Conservation (phyloP, 2,113 vertebrate genomes). For the Lophotis ruficrista region DNA sequence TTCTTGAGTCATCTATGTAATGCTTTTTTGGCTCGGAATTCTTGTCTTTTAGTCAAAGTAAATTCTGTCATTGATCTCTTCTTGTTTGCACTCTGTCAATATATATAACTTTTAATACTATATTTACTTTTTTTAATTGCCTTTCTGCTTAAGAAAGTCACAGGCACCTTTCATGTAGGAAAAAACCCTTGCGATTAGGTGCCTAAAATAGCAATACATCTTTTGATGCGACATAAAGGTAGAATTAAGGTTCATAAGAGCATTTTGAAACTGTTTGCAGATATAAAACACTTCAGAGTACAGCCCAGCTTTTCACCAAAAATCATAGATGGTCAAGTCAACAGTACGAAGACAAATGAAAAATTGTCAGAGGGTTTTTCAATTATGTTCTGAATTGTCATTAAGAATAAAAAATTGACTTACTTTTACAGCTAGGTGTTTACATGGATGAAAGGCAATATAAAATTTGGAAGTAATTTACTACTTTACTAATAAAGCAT, state of each 20-base stretch:
- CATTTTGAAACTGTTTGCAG: neutral
- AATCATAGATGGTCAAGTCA: neutral
- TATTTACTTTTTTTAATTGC: neutral
- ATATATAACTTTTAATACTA: neutral
- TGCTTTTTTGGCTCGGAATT: neutral
- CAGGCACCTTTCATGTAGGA: neutral
- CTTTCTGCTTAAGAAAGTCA: neutral
- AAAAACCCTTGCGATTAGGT: neutral
- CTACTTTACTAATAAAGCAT: neutral
- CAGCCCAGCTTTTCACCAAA: neutral
- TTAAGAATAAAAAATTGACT: neutral
- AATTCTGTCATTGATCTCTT: neutral
- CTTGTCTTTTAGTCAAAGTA: neutral
- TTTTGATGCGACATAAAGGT: neutral
- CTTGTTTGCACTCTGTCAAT: constrained; percentile 4
- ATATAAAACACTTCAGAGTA: neutral
- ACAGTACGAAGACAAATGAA: neutral
- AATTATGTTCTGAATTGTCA: neutral
- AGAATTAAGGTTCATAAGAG: neutral
- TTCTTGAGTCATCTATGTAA: neutral
- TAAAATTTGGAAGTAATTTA: neutral
- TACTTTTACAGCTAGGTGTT: neutral
- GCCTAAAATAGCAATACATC: neutral
- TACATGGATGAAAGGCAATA: neutral
- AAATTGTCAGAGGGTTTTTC: neutral